Conservation (phyloP, 2,113 vertebrate species). For the Meriones unguiculatus region DNA sequence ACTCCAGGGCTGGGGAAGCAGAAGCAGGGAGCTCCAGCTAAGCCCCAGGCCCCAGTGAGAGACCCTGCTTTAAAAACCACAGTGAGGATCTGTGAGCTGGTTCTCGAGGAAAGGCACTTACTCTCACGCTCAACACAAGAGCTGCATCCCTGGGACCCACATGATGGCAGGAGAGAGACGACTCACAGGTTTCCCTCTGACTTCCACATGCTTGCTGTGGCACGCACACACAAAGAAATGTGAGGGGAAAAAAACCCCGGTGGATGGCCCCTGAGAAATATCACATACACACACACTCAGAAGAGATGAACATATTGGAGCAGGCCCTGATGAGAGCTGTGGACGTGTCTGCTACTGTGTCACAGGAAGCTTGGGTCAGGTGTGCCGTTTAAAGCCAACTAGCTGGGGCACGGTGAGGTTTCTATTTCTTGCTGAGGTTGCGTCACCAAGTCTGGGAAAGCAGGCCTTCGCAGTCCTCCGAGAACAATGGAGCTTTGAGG, state of each 20-base stretch:
- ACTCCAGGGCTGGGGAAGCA: neutral
- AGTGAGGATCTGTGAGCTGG: too few relatives aligned
- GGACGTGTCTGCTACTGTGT: accelerated
- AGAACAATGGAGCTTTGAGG: conserved; percentile 67
- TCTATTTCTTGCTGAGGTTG: conserved; percentile 16
- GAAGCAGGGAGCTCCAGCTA: neutral
- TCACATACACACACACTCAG: neutral
- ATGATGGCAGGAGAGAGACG: neutral
- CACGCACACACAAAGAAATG: too few relatives aligned
- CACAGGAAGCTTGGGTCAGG: neutral
- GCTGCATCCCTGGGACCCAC: neutral
- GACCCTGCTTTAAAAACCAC: neutral
- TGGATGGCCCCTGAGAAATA: neutral
- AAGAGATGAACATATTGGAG: neutral
- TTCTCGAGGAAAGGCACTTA: neutral
- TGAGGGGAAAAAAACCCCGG: neutral
- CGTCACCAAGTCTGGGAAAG: conserved; percentile 61
- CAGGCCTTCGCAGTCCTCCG: conserved; percentile 37
- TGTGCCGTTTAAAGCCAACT: neutral
- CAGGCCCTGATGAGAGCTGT: accelerated
- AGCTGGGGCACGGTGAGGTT: neutral
- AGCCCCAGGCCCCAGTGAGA: neutral
- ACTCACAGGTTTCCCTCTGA: neutral
- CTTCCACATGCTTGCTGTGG: neutral
- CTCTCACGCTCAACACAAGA: neutral